Evolutionary conservation across 1,140 invertebrate species (phyloP).

Genomic region (Aphaenogaster rudis): DNA sequence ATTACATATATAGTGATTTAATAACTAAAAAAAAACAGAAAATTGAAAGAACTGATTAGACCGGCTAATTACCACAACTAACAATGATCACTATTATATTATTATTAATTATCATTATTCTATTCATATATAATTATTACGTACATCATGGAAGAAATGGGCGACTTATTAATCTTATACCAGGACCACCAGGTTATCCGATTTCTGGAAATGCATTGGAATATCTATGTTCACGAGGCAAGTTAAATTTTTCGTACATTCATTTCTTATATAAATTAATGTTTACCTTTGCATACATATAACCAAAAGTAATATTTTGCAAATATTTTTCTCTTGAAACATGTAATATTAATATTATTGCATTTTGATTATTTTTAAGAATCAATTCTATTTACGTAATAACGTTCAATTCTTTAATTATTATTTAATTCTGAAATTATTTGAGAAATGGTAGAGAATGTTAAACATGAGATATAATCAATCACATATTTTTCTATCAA

Average conservation of each 20-base stretch:
- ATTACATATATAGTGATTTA: too few relatives aligned
- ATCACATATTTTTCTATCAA: too few relatives aligned
- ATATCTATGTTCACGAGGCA: background rate
- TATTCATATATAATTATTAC: background rate
- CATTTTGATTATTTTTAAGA: background rate
- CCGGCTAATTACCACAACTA: background rate
- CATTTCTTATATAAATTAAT: background rate
- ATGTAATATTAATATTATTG: background rate
- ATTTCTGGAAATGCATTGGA: background rate
- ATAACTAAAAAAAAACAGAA: too few relatives aligned
- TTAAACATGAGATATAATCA: too few relatives aligned
- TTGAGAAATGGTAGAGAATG: too few relatives aligned
- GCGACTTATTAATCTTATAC: conserved; percentile 9
- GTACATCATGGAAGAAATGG: background rate
- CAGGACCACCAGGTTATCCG: background rate
- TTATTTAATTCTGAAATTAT: too few relatives aligned
- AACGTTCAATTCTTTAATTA: too few relatives aligned
- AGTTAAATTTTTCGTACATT: background rate
- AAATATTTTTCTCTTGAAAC: too few relatives aligned
- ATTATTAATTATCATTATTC: background rate
- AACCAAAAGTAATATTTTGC: too few relatives aligned
- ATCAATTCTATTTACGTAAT: too few relatives aligned
- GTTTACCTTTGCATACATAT: too few relatives aligned
- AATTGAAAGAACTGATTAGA: too few relatives aligned
- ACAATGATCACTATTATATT: background rate